Percentiles rank a stretch among this genome's conserved stretches.
These are phyloP conservation scores for Lathamus discolor DNA, from an alignment of 2,113 vertebrate genomes.

Conservation along the genomic window DNA sequence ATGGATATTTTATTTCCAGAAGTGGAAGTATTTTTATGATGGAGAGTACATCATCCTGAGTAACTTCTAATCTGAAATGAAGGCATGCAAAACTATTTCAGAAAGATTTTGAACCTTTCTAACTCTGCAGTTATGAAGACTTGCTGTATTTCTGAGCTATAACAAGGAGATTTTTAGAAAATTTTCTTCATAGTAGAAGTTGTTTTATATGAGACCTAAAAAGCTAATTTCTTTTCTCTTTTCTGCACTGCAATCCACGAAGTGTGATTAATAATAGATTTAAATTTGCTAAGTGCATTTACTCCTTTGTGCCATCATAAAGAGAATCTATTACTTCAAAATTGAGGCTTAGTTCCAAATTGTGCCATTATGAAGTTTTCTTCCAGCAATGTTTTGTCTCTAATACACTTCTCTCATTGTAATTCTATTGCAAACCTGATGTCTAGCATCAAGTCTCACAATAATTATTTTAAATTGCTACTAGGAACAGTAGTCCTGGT, in stretches of 20 bases:
- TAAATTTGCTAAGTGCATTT: constrained; percentile 87
- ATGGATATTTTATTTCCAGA: constrained; percentile 19
- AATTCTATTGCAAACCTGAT: constrained; percentile 90
- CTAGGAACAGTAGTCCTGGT: constrained; percentile 90
- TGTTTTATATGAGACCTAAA: constrained; percentile 78
- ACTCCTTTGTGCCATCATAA: constrained; percentile 85
- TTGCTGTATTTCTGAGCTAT: constrained; percentile 55
- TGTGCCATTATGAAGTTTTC: constrained; percentile 88
- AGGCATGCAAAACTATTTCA: constrained; percentile 40
- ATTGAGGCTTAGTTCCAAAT: constrained; percentile 89
- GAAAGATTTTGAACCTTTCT: constrained; percentile 49
- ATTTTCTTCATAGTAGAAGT: constrained; percentile 71
- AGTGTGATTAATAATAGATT: constrained; percentile 87
- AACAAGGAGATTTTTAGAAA: constrained; percentile 70
- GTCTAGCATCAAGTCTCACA: constrained; percentile 94
- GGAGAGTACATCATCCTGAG: neutral
- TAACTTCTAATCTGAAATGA: constrained; percentile 47
- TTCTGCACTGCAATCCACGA: constrained; percentile 77
- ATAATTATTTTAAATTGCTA: constrained; percentile 99
- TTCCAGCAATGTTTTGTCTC: constrained; percentile 86
- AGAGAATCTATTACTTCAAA: constrained; percentile 88
- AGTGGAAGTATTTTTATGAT: constrained; percentile 25
- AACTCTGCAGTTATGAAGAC: constrained; percentile 27
- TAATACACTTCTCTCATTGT: constrained; percentile 88
- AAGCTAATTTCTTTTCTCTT: constrained; percentile 80